phyloP scores from a whole-genome alignment of 2,113 vertebrate species.

The Epinephelus fuscoguttatus region DNA sequence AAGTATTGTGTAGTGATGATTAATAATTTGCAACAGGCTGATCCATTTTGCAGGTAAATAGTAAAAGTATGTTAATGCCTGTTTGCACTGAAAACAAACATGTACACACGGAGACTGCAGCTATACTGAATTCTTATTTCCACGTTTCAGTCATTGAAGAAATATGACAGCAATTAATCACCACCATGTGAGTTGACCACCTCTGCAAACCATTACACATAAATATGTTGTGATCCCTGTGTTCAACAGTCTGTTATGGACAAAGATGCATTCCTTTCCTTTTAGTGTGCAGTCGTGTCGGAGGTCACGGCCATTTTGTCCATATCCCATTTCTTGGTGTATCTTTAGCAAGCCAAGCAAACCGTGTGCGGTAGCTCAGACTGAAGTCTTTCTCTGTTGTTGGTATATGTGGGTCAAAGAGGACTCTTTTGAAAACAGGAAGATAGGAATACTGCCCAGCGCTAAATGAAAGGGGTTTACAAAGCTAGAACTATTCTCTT shows the following conservation, averaged over 20 bases:
- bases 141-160: slow-evolving; percentile 52
- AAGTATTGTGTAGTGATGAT: neutral
- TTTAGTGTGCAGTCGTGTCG: slow-evolving; percentile 77
- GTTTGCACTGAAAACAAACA: slow-evolving; percentile 27
- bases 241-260: slow-evolving; percentile 75
- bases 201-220: slow-evolving; percentile 76
- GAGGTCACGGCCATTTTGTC: slow-evolving; percentile 86
- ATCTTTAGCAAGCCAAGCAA: slow-evolving; percentile 77
- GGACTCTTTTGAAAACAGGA: slow-evolving; percentile 85
- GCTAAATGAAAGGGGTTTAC: slow-evolving; percentile 83
- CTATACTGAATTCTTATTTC: slow-evolving; percentile 58
- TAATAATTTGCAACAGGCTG: neutral
- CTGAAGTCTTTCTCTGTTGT: slow-evolving; percentile 80
- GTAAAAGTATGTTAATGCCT: neutral
- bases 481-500: slow-evolving; percentile 79
- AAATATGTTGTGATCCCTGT: slow-evolving; percentile 80
- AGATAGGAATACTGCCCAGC: slow-evolving; percentile 82
- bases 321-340: slow-evolving; percentile 83
- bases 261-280: slow-evolving; percentile 78
- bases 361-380: slow-evolving; percentile 54
- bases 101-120: slow-evolving; percentile 29
- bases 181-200: slow-evolving; percentile 64
- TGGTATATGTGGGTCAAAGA: slow-evolving; percentile 85
- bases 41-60: slow-evolving; percentile 9
- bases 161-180: slow-evolving; percentile 79